Evolutionary conservation across 2,113 vertebrate genomes (phyloP), one percentile per base, ranked within the genome.

Genomic region (Crypturellus undulatus): DNA sequence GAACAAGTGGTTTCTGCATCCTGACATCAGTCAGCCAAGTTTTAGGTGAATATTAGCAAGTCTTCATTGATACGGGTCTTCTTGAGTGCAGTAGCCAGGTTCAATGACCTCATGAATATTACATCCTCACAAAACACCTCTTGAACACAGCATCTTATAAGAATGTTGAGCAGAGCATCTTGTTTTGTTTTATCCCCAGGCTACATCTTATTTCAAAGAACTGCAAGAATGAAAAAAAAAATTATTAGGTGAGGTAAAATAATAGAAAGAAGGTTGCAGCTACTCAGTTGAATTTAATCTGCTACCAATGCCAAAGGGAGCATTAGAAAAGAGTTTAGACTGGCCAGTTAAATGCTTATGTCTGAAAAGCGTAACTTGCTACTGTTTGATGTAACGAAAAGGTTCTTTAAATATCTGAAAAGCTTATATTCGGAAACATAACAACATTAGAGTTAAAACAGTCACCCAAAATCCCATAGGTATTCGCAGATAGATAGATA

Each of bases 101-200:
- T 89, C 36, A 63, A 26, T 67, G 60, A 49, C 56, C 88, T 90
- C 51, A 83, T 58, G 78, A 86, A 84, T n/a, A 70, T 12, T 83
- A 36, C 3, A 12, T 58, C 17, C 20, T 77, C 26, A 54, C 30
- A 65, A 80, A 80, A 26, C 8, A 78, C 1, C 25, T 12, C 3
- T 54, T 70, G 36, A 52, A 17, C 17, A 52, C 9, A 40, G 10
- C 8, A n/a, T n/a, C 26, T 58, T 89, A 38, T 0, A 1, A 69
- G n/a, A 88, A 77, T 49, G 7, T 8, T 78, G 7, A 6, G 71
- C 36, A 68, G 26, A 84, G 1, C 1, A 83, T 68, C 63, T 76
- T 85, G 19, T 8, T 80, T 68, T 67, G 16, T 69, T 85, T 89
- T 94, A 2, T 32, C 11, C 11, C 8, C 34, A 34, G 21, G 7